These are phyloP conservation scores for Empidonax alnorum DNA, from an alignment of 2,113 vertebrate genomes.

Conservation along the genomic window DNA sequence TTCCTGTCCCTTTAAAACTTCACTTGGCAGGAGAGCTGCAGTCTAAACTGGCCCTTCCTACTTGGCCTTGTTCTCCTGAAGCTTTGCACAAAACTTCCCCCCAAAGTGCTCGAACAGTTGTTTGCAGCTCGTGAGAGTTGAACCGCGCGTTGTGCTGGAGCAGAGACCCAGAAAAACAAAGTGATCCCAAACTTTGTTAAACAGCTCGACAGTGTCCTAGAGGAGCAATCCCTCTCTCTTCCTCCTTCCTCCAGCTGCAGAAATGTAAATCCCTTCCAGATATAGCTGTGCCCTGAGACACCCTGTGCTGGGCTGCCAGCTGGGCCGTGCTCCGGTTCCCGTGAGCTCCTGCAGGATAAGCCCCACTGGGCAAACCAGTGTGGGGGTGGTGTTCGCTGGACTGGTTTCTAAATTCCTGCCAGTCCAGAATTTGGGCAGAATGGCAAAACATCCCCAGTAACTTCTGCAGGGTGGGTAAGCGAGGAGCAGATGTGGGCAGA, in stretches of 20 bases:
- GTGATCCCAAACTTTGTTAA: not conserved
- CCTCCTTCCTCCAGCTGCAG: not conserved
- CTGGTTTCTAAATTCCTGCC: not conserved
- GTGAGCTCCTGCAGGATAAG: not conserved
- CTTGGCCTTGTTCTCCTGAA: not conserved
- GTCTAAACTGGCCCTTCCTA: not conserved
- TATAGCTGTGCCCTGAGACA: not conserved
- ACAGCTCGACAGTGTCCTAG: not conserved
- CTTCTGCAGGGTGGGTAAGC: not conserved
- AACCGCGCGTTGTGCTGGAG: rapidly evolving
- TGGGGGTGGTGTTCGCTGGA: not conserved
- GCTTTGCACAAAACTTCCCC: not conserved
- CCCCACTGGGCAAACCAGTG: not conserved
- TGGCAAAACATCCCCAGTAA: not conserved
- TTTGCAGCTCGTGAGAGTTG: rapidly evolving
- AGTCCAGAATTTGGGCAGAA: not conserved
- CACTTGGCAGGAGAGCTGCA: conserved; percentile 2
- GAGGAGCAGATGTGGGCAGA: not conserved
- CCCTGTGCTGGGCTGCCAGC: rapidly evolving
- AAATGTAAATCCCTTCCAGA: not conserved
- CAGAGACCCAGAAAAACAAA: not conserved
- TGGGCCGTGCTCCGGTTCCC: not conserved
- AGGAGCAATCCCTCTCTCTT: not conserved
- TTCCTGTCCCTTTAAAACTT: not conserved
- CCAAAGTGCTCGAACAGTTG: not conserved